Evolutionary conservation across 1,140 invertebrate species (phyloP).

Genomic region (Dermatophagoides farinae): DNA sequence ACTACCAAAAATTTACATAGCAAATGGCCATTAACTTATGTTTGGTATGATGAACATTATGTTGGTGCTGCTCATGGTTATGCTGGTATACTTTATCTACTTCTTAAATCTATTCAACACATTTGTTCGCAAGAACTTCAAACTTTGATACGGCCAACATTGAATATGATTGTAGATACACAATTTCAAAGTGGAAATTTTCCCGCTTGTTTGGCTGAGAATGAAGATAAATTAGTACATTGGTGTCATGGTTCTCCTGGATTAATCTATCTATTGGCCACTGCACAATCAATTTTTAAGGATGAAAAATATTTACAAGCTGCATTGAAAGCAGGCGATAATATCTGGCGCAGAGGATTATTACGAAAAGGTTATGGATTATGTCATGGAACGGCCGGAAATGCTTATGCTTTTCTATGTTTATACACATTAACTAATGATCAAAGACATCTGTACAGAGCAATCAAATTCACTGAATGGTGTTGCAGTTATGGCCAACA

Average conservation of each 20-base stretch:
- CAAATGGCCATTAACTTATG: slow-evolving; percentile 46
- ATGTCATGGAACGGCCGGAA: slow-evolving; percentile 78
- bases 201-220: slow-evolving; percentile 27
- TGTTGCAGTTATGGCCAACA: slow-evolving; percentile 44
- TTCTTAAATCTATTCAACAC: slow-evolving; percentile 42
- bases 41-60: slow-evolving; percentile 61
- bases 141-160: slow-evolving; percentile 32
- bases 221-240: slow-evolving; percentile 58
- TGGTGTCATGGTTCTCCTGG: slow-evolving; percentile 92
- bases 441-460: slow-evolving; percentile 44
- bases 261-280: slow-evolving; percentile 47
- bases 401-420: slow-evolving; percentile 64
- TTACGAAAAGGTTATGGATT: slow-evolving; percentile 65
- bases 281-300: slow-evolving; percentile 49
- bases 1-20: slow-evolving; percentile 30
- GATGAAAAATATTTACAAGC: slow-evolving; percentile 47
- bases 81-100: slow-evolving; percentile 56
- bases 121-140: slow-evolving; percentile 34
- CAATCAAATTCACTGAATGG: slow-evolving; percentile 56
- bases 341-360: slow-evolving; percentile 65
- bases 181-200: slow-evolving; percentile 33
- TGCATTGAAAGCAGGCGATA: slow-evolving; percentile 46
- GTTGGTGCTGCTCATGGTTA: slow-evolving; percentile 70
- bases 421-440: slow-evolving; percentile 59
- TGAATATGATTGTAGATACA: slow-evolving; percentile 40